Percentiles rank a stretch among this genome's conserved stretches.
These are phyloP conservation scores for Chironomus striatipennis DNA, from an alignment of 1,140 invertebrate species.

Conservation along the genomic window DNA sequence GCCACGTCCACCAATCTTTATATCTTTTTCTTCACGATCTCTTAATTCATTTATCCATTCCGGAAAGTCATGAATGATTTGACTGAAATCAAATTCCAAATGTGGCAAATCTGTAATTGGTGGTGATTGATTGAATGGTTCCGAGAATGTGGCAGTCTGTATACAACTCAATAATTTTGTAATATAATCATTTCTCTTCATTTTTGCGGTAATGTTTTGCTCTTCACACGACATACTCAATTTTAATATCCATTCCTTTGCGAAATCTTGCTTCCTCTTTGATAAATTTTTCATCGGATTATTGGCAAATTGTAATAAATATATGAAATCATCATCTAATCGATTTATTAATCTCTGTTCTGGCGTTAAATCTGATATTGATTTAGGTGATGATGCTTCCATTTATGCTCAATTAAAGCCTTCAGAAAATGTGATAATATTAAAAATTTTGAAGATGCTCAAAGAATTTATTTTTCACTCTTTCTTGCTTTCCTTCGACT, in stretches of 20 bases:
- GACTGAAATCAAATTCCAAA: neutral
- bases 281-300: neutral
- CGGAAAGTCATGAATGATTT: neutral
- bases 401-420: neutral
- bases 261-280: neutral
- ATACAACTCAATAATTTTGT: conserved; percentile 14
- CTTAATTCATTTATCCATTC: neutral
- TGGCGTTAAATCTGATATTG: neutral
- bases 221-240: neutral
- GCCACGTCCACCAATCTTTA: neutral
- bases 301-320: neutral
- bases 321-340: neutral
- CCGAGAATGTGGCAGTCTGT: neutral
- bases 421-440: too few species aligned
- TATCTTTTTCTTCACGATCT: neutral
- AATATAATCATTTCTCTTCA: neutral
- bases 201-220: neutral
- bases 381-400: neutral
- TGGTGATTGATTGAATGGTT: conserved; percentile 6
- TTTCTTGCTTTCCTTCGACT: too few species aligned
- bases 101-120: neutral
- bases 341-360: neutral
- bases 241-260: neutral
- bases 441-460: too few species aligned
- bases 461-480: too few species aligned